A percentile compares a stretch with the other conserved stretches of the same genome.
These are phyloP conservation scores for Cheirogaleus medius DNA, from an alignment of 2,113 vertebrate genomes.

Conservation along the genomic window DNA sequence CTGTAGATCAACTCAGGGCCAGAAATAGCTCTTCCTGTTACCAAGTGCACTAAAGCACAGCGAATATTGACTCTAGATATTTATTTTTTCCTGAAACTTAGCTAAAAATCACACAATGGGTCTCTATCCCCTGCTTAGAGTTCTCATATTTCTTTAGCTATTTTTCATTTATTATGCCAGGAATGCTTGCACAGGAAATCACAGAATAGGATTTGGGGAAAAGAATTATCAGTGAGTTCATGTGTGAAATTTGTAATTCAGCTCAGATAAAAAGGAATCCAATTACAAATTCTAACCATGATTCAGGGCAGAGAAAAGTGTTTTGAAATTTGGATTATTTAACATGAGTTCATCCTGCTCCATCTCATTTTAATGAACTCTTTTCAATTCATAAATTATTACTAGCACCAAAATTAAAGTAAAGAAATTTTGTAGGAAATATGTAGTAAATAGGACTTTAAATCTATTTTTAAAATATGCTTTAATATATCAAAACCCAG, in stretches of 20 bases:
- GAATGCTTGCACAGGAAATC: not conserved
- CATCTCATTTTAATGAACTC: not conserved
- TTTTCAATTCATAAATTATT: constrained; percentile 8
- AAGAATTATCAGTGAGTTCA: not conserved
- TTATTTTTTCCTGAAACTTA: not conserved
- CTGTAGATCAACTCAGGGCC: constrained; percentile 8
- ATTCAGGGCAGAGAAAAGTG: not conserved
- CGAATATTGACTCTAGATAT: not conserved
- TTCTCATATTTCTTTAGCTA: not conserved
- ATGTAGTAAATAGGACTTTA: not conserved
- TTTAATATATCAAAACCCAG: not conserved
- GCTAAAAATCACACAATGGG: not conserved
- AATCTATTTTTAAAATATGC: not conserved
- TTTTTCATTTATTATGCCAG: not conserved
- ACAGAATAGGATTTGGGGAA: not conserved
- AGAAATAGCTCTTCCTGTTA: constrained; percentile 45
- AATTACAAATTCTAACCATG: not conserved
- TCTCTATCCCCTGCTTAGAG: not conserved
- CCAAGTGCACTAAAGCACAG: not conserved
- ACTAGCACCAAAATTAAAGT: constrained; percentile 12
- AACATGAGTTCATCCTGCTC: not conserved
- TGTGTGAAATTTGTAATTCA: constrained; percentile 15
- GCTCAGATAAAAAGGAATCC: not conserved
- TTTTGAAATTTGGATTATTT: not conserved
- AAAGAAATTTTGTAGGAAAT: not conserved